These are phyloP conservation scores for Rhinogobius similis DNA, from an alignment of 2,113 vertebrate species.

Conservation along the genomic window DNA sequence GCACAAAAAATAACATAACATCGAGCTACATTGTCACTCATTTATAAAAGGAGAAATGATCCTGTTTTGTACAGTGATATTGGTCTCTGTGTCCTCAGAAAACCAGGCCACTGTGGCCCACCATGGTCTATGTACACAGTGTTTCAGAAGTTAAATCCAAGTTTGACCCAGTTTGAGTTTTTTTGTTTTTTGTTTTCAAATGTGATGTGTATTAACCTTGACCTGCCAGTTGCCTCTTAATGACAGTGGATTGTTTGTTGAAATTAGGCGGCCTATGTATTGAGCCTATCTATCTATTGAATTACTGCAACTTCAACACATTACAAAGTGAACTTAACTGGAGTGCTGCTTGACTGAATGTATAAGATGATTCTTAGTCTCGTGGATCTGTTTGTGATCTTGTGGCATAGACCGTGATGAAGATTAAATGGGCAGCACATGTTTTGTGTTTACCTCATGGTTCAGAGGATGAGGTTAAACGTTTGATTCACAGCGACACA, in stretches of 20 bases:
- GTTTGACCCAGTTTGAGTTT: neutral
- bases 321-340: neutral
- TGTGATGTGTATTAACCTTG: neutral
- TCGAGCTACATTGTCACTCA: neutral
- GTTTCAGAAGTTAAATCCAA: neutral
- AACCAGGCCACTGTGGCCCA: neutral
- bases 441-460: neutral
- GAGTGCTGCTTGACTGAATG: neutral
- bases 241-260: neutral
- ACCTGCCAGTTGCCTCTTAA: too few species aligned
- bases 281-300: neutral
- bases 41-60: too few species aligned
- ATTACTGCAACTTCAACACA: neutral
- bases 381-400: neutral
- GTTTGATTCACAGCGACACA: neutral
- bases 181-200: neutral
- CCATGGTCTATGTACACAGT: neutral
- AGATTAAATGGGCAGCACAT: neutral
- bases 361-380: neutral
- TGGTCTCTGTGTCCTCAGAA: neutral
- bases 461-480: neutral
- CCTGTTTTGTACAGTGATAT: neutral
- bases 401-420: neutral
- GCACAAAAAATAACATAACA: too few species aligned
- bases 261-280: neutral